These are phyloP conservation scores for Colius striatus DNA, from an alignment of 2,113 vertebrate species.

Conservation along the genomic window DNA sequence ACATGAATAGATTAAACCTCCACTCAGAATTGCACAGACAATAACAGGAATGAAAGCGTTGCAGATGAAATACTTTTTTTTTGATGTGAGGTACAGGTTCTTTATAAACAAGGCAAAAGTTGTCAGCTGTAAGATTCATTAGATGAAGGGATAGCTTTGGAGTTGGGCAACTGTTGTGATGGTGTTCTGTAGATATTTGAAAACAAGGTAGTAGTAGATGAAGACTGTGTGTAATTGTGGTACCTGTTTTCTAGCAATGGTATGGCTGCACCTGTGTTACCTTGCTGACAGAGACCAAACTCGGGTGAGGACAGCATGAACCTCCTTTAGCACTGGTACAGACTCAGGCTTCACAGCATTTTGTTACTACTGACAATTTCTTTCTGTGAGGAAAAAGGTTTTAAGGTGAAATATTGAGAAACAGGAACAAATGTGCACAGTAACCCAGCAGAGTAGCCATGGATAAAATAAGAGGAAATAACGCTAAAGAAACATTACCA, in stretches of 20 bases:
- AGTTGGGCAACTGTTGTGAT: background rate
- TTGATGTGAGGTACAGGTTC: background rate
- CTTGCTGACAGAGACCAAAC: background rate
- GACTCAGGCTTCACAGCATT: background rate
- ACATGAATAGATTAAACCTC: background rate
- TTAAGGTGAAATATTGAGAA: background rate
- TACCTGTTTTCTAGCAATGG: background rate
- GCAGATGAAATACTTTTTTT: background rate
- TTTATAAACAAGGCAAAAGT: background rate
- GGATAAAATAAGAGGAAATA: background rate
- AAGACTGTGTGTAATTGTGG: background rate
- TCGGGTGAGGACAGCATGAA: rapidly evolving
- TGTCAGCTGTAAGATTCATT: background rate
- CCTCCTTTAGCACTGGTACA: background rate
- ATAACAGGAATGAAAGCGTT: background rate
- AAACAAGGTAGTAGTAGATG: background rate
- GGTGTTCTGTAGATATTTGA: background rate
- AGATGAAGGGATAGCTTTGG: background rate
- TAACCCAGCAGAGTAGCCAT: background rate
- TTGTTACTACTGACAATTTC: background rate
- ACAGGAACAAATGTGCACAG: background rate
- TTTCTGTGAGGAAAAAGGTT: background rate
- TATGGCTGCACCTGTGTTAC: background rate
- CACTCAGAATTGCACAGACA: background rate
- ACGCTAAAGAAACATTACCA: background rate